Percentiles rank a stretch among this genome's conserved stretches.
These are phyloP conservation scores for Neopipo cinnamomea DNA, from an alignment of 2,113 vertebrate species.

Conservation along the genomic window DNA sequence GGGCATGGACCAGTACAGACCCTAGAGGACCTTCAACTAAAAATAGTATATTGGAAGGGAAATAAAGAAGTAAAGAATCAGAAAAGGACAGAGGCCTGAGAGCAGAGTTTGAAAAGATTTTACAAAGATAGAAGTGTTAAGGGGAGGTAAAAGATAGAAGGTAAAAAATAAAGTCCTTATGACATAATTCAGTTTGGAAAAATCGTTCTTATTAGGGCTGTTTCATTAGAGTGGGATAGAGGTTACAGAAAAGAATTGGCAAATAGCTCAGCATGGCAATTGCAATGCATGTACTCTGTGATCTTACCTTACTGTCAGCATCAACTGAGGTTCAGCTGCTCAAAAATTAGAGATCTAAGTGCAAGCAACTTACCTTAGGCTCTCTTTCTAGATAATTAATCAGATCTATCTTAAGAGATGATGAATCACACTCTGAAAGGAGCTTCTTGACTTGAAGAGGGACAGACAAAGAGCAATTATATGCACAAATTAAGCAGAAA, in stretches of 20 bases:
- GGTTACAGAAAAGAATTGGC: neutral
- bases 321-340: neutral
- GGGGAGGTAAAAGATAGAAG: neutral
- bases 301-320: neutral
- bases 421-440: conserved; percentile 1
- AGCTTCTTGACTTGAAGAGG: neutral
- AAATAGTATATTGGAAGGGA: neutral
- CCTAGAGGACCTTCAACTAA: neutral
- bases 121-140: neutral
- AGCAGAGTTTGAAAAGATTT: neutral
- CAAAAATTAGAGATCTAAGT: neutral
- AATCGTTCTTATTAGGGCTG: neutral
- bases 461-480: neutral
- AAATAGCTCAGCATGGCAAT: neutral
- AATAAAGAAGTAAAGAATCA: neutral
- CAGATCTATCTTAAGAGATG: neutral
- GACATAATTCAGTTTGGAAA: neutral
- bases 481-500: conserved; percentile 22
- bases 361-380: neutral
- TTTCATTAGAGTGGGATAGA: neutral
- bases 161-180: neutral
- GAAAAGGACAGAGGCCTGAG: neutral
- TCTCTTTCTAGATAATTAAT: conserved; percentile 10
- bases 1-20: neutral
- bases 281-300: neutral